phyloP scores from a whole-genome alignment of 1,140 invertebrate genomes.

The Cephus cinctus region DNA sequence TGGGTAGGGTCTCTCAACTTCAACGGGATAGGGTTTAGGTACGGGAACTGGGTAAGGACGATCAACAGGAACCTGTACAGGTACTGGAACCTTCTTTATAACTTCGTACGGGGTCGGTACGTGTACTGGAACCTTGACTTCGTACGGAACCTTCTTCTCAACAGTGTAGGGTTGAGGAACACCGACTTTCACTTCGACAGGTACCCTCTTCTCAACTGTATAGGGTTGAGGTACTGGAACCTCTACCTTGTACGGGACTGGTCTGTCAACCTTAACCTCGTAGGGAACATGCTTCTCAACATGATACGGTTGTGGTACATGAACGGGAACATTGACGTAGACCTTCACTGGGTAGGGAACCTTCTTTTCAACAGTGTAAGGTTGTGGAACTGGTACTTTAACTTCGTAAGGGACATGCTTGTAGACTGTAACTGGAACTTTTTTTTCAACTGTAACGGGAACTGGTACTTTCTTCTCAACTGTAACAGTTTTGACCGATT shows the following conservation, averaged over 20 bases:
- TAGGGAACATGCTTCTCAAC: constrained; percentile 52
- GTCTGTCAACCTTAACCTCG: constrained; percentile 34
- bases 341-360: constrained; percentile 43
- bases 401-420: constrained; percentile 68
- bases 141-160: constrained; percentile 29
- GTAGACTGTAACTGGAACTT: constrained; percentile 60
- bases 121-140: constrained; percentile 25
- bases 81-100: too few species aligned
- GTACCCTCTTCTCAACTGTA: constrained; percentile 43
- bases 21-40: too few species aligned
- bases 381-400: constrained; percentile 67
- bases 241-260: constrained; percentile 37
- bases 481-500: constrained; percentile 53
- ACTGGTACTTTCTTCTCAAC: constrained; percentile 63
- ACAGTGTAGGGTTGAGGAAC: constrained; percentile 31
- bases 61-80: too few species aligned
- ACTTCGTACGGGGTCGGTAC: too few species aligned
- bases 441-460: constrained; percentile 64
- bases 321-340: constrained; percentile 30
- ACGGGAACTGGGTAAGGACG: too few species aligned
- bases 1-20: too few species aligned
- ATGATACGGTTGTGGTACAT: constrained; percentile 40
- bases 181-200: constrained; percentile 37
- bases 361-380: constrained; percentile 69
- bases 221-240: constrained; percentile 50